Percentiles rank a stretch among this genome's conserved stretches.
phyloP scores from a whole-genome alignment of 1,140 invertebrate genomes.

The Laupala kohalensis region DNA sequence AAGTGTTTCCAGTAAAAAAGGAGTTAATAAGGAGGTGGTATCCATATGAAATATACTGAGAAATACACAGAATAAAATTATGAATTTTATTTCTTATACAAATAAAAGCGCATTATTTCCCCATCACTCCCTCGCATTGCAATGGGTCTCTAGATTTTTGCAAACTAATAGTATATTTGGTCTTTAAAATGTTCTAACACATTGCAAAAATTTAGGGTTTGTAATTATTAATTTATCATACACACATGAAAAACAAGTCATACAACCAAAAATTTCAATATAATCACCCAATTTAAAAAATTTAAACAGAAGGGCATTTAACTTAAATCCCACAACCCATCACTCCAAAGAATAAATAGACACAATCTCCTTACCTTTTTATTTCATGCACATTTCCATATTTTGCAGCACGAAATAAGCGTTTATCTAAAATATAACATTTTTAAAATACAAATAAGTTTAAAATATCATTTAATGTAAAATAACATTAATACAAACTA shows the following conservation, averaged over 20 bases:
- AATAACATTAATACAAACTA: not conserved
- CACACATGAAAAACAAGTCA: not conserved
- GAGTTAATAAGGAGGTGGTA: constrained; percentile 8
- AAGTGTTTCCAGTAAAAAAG: not conserved
- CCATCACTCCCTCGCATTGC: not conserved
- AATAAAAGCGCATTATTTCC: constrained; percentile 1
- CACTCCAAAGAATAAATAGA: constrained; percentile 13
- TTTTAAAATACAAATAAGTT: not conserved
- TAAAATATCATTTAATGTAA: not conserved
- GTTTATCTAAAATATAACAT: constrained; percentile 35
- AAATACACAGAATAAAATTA: constrained; percentile 12
- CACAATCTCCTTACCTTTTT: constrained; percentile 31
- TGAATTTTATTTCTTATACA: constrained; percentile 5
- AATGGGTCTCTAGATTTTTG: too few species aligned
- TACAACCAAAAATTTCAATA: not conserved
- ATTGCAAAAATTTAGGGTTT: constrained; percentile 3
- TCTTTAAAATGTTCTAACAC: not conserved
- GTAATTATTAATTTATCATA: not conserved
- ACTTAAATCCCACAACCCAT: not conserved
- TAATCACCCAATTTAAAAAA: not conserved
- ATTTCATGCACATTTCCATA: constrained; percentile 46
- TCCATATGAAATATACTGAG: constrained; percentile 6
- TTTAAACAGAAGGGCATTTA: not conserved
- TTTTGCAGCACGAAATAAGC: constrained; percentile 46
- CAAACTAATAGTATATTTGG: too few species aligned